Percentiles rank a stretch among this genome's conserved stretches.
These are phyloP conservation scores for Aphis craccivora DNA, from an alignment of 1,140 invertebrate genomes.

Conservation along the genomic window DNA sequence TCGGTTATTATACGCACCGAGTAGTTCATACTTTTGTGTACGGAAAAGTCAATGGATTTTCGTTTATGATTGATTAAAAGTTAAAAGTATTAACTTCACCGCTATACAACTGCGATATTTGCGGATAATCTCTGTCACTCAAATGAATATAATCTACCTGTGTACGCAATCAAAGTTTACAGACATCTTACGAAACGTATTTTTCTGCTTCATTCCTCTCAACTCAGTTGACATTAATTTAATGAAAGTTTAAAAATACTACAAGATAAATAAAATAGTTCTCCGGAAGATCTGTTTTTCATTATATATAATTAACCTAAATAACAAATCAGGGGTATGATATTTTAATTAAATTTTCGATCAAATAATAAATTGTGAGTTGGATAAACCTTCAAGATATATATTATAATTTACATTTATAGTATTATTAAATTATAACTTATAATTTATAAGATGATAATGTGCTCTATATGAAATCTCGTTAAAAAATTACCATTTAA, in stretches of 20 bases:
- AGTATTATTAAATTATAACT: neutral
- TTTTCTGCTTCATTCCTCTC: neutral
- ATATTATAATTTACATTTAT: neutral
- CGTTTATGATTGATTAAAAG: slow-evolving; percentile 54
- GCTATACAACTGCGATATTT: neutral
- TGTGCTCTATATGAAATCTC: neutral
- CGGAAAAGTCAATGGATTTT: neutral
- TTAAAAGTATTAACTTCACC: slow-evolving; percentile 52
- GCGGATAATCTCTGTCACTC: slow-evolving; percentile 16
- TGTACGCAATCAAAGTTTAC: neutral
- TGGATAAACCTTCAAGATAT: neutral
- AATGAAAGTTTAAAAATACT: slow-evolving; percentile 14
- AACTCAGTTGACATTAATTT: slow-evolving; percentile 26
- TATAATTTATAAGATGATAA: neutral
- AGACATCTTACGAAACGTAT: slow-evolving; percentile 13
- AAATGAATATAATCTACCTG: slow-evolving; percentile 17
- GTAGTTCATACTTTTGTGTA: neutral
- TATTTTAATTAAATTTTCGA: neutral
- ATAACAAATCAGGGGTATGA: neutral
- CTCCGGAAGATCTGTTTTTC: neutral
- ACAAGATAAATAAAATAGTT: neutral
- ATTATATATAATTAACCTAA: neutral
- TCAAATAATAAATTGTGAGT: neutral
- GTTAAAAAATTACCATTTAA: neutral
- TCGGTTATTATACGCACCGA: neutral